Evolutionary conservation across 64 coral and sea anemone genomes (phyloP).

Genomic region (Platygyra sinensis): DNA sequence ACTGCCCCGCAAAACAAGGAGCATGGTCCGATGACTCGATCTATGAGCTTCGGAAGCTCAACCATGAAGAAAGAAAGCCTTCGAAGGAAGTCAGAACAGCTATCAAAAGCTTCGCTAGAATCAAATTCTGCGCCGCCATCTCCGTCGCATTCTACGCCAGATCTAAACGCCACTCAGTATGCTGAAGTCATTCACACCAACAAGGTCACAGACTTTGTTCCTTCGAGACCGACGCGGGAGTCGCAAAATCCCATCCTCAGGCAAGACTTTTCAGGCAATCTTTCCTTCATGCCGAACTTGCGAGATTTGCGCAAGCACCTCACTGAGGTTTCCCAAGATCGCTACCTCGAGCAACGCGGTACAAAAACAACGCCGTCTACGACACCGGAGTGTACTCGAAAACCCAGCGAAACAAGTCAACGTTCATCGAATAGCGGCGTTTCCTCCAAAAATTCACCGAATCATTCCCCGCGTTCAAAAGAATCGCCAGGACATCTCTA

Average conservation of each 20-base stretch:
- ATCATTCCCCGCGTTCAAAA: conserved; percentile 34
- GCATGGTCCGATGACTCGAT: not conserved
- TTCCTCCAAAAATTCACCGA: conserved; percentile 36
- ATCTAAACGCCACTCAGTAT: conserved; percentile 53
- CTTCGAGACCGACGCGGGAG: conserved; percentile 82
- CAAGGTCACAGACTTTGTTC: conserved; percentile 62
- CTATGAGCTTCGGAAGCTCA: conserved; percentile 5
- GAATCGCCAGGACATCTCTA: conserved; percentile 37
- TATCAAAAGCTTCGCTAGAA: not conserved
- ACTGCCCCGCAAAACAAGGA: not conserved
- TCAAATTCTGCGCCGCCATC: not conserved
- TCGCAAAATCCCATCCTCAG: conserved; percentile 91
- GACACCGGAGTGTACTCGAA: conserved; percentile 18
- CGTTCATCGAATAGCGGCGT: conserved; percentile 37
- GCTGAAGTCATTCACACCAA: conserved; percentile 73
- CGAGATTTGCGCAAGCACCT: conserved; percentile 31
- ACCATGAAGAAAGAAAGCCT: not conserved
- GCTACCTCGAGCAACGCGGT: conserved; percentile 20
- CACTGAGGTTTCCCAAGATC: conserved; percentile 27
- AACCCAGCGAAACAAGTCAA: not conserved
- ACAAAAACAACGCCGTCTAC: not conserved
- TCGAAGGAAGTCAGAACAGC: not conserved
- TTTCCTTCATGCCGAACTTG: conserved; percentile 22
- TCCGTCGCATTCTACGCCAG: not conserved
- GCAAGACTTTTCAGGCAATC: conserved; percentile 66